Conservation (phyloP, 2,113 vertebrate species). For the Phoenicopterus ruber region DNA sequence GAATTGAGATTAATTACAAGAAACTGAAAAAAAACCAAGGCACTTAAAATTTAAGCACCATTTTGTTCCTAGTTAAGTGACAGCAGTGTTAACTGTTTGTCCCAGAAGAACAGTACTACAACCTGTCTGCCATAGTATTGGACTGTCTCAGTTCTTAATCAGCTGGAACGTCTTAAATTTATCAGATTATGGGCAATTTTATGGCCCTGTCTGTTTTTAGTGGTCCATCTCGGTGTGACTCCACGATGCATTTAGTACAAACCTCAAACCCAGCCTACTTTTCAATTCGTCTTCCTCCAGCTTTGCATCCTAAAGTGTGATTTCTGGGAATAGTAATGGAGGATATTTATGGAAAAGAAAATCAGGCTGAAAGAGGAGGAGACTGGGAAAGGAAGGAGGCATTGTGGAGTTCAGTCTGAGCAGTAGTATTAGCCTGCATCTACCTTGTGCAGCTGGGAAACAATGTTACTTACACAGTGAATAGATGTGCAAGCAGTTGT, state of each 20-base stretch:
- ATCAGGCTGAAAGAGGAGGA: background rate
- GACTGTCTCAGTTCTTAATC: background rate
- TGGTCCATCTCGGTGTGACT: background rate
- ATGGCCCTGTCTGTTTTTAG: background rate
- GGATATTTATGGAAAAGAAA: background rate
- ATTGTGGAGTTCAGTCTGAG: background rate
- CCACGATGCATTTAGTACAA: background rate
- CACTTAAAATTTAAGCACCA: background rate
- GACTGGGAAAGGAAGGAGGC: background rate
- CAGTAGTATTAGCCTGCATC: background rate
- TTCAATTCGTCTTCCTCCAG: background rate
- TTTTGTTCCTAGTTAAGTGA: background rate
- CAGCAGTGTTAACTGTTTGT: background rate
- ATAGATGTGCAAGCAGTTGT: background rate
- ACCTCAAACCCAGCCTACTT: background rate
- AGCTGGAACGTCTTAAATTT: background rate
- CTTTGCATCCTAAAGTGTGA: background rate
- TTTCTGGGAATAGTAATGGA: background rate
- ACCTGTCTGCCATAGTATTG: background rate
- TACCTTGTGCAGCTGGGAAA: background rate
- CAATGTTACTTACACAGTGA: background rate
- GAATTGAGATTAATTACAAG: background rate
- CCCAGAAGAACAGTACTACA: background rate
- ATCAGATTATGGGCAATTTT: background rate
- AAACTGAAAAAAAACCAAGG: background rate